Base-by-base conservation (phyloP, 2,113 vertebrate genomes). In the Peromyscus leucopus region DNA sequence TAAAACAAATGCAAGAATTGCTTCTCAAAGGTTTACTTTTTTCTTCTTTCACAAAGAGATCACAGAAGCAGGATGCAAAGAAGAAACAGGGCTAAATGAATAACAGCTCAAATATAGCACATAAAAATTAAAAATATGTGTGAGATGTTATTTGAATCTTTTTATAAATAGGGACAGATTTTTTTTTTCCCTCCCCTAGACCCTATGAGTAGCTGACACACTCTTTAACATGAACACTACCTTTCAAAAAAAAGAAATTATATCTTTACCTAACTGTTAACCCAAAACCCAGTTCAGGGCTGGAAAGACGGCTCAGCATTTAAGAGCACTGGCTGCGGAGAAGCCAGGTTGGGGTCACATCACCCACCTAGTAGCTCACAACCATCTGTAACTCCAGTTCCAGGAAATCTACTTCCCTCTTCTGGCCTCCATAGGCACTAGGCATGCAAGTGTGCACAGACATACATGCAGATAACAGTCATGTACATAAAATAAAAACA, bases 41-140 rank as follows among this genome's bases (percentile, higher is more conserved):
- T 97, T 94, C 88, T 97, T 61, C 84, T 98, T 97, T 97, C 93
- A 98, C 75, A 97, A 98, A 96, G 76, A 85, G 96, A 98, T 97
- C 97, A 97, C 89, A 98, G 72, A 97, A 83, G 0, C 31, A 89
- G 76, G 71, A 72, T 97, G 97, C 2, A 12, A 95, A 97, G 90
- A 97, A 97, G 89, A 75, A 96, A 87, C 95, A 95, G 79, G 96
- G 88, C 83, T 93, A 98, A 97, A 55, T 94, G 90, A 92, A 57
- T 95, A 95, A 91, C 55, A 95, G 91, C 86, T 90, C 92, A 89
- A 96, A 92, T 80, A 89, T 93, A 94, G 28, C 57, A 94, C 80
- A 96, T 7, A 55, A 87, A 75, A 82, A 82, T 46, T 48, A 75
- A 72, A 26, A 84, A 72, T 48, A 89, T 31, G 92, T 33, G 74